Evolutionary conservation across 2,888 invertebrate genomes (phyloP).

Genomic region (Pharmacophagus antenor): DNA sequence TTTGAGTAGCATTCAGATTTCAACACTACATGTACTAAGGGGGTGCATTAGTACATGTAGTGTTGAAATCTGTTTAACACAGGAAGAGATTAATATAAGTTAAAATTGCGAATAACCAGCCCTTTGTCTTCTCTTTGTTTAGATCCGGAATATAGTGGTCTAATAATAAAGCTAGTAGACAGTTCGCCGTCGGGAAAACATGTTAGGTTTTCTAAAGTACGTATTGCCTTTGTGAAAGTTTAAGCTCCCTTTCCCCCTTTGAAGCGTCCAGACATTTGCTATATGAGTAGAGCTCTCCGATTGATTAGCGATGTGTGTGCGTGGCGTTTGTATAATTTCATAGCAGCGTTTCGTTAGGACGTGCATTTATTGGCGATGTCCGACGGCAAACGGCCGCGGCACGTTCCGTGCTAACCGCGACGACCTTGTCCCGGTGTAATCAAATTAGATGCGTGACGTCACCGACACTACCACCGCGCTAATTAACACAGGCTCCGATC

Average conservation of each 20-base stretch:
- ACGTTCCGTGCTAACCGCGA: constrained; percentile 49
- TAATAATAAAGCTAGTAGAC: constrained; percentile 42
- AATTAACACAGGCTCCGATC: constrained; percentile 58
- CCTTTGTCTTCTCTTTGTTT: constrained; percentile 32
- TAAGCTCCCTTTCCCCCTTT: constrained; percentile 15
- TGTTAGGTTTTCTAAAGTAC: constrained; percentile 46
- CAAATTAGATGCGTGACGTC: constrained; percentile 72
- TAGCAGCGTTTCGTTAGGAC: constrained; percentile 24
- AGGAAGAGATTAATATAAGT: constrained; percentile 29
- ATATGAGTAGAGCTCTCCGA: constrained; percentile 8
- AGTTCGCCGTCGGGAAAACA: constrained; percentile 46
- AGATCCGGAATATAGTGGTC: constrained; percentile 36
- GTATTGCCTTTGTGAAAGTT: constrained; percentile 26
- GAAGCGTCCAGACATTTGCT: constrained; percentile 6
- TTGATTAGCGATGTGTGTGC: constrained; percentile 12
- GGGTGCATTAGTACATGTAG: constrained; percentile 13
- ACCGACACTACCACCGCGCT: constrained; percentile 56
- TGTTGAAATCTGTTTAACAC: too few species aligned
- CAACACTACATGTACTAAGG: constrained; percentile 20
- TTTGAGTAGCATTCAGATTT: constrained; percentile 20
- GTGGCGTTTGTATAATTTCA: constrained; percentile 14
- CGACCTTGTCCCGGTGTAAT: constrained; percentile 68
- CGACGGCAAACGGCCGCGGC: constrained; percentile 31
- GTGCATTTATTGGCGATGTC: constrained; percentile 28
- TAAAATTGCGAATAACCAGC: constrained; percentile 29